Evolutionary conservation across 2,797 vertebrate genomes (phyloP).

Genomic region (Mallotus villosus): DNA sequence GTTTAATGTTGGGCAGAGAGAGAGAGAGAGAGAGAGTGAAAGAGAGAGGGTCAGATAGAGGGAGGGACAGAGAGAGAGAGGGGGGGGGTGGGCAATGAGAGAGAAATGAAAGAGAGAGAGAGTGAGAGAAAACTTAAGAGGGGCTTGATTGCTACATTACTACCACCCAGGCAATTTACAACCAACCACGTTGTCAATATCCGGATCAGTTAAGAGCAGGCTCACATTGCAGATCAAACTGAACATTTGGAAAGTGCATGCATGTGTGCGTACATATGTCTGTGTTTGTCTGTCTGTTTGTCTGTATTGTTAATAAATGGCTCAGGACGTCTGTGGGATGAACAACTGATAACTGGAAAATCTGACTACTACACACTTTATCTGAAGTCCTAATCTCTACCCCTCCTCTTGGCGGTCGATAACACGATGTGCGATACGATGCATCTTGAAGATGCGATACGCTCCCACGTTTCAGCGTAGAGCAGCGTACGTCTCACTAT

Average conservation of each 20-base stretch:
- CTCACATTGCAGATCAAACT: neutral
- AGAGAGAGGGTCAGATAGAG: conserved; percentile 32
- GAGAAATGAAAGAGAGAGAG: neutral
- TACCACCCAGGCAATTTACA: conserved; percentile 15
- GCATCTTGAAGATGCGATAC: too few species aligned
- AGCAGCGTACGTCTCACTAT: too few species aligned
- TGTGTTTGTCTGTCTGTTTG: conserved; percentile 65
- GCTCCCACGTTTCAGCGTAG: too few species aligned
- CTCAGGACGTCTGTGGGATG: too few species aligned
- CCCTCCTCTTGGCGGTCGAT: too few species aligned
- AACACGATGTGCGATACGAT: too few species aligned
- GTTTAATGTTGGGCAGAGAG: conserved; percentile 62
- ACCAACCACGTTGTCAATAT: conserved; percentile 16
- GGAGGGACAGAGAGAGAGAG: conserved; percentile 20
- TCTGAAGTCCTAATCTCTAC: conserved; percentile 35
- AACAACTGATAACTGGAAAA: too few species aligned
- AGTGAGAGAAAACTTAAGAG: too few species aligned
- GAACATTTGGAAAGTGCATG: conserved; percentile 10
- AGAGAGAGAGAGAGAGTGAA: conserved; percentile 45
- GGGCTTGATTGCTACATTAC: conserved; percentile 26
- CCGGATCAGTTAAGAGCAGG: conserved; percentile 22
- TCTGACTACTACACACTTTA: conserved; percentile 42
- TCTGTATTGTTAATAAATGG: neutral
- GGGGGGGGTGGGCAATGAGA: conserved; percentile 39
- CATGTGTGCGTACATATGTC: conserved; percentile 45